Evolutionary conservation across 1,140 invertebrate genomes (phyloP).

Genomic region (Anastrepha obliqua): DNA sequence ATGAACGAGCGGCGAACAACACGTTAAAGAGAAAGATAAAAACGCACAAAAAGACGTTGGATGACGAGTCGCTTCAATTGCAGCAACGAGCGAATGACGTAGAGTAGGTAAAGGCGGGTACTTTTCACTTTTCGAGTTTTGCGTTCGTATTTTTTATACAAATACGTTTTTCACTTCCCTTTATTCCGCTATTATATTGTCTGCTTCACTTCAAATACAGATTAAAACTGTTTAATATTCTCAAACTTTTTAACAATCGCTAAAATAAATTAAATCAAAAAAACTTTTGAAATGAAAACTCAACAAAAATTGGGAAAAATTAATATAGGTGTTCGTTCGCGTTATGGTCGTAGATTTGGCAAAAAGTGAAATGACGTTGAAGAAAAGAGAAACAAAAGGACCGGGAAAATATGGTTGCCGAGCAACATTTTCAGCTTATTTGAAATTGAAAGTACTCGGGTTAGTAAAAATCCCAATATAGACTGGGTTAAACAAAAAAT

Average conservation of each 20-base stretch:
- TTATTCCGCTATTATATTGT: background rate
- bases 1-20: background rate
- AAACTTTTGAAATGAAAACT: slow-evolving; percentile 7
- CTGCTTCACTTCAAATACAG: background rate
- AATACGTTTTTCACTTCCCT: background rate
- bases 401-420: slow-evolving; percentile 16
- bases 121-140: slow-evolving; percentile 18
- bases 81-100: slow-evolving; percentile 15
- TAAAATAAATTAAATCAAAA: background rate
- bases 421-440: background rate
- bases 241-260: background rate
- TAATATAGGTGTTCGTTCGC: background rate
- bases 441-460: background rate
- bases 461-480: background rate
- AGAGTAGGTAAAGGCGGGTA: slow-evolving; percentile 27
- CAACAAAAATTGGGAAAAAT: background rate
- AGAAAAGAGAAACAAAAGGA: background rate
- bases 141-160: background rate
- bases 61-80: slow-evolving; percentile 6
- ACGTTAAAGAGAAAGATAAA: background rate
- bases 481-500: no score
- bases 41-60: background rate
- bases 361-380: slow-evolving; percentile 26
- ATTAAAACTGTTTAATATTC: background rate
- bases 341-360: background rate